A percentile compares a stretch with the other conserved stretches of the same genome.
Evolutionary conservation across 1,140 invertebrate species (phyloP).

Genomic region (Wiebesia pumilae): DNA sequence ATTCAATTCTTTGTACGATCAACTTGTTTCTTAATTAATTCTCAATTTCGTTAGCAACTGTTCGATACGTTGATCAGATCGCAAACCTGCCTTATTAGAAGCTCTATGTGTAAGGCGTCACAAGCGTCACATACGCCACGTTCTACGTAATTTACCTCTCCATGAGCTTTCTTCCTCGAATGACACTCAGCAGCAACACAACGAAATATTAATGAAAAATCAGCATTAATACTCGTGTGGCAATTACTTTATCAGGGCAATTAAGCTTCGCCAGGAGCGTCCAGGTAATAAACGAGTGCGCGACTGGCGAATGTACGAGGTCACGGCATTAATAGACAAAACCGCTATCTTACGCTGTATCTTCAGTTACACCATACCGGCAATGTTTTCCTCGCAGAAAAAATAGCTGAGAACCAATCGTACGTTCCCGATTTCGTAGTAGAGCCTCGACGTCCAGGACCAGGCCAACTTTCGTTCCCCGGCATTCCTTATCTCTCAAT

Average conservation of each 20-base stretch:
- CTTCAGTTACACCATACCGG: conserved; percentile 13
- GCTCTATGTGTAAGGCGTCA: neutral
- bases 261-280: conserved; percentile 17
- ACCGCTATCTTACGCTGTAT: neutral
- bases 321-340: neutral
- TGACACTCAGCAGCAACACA: too few relatives aligned
- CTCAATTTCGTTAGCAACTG: neutral
- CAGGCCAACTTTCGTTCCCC: conserved; percentile 22
- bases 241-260: conserved; percentile 45
- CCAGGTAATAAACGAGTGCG: conserved; percentile 1
- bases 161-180: neutral
- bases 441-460: neutral
- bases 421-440: conserved; percentile 19
- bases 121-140: neutral
- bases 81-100: neutral
- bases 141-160: neutral
- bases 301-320: neutral
- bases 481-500: conserved; percentile 59
- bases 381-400: conserved; percentile 2
- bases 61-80: neutral
- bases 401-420: neutral
- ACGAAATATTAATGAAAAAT: neutral
- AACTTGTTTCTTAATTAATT: neutral
- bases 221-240: neutral
- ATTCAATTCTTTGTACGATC: neutral